A percentile compares a stretch with the other conserved stretches of the same genome.
phyloP scores from a whole-genome alignment of 2,888 invertebrate genomes.

The Limnephilus auricula region DNA sequence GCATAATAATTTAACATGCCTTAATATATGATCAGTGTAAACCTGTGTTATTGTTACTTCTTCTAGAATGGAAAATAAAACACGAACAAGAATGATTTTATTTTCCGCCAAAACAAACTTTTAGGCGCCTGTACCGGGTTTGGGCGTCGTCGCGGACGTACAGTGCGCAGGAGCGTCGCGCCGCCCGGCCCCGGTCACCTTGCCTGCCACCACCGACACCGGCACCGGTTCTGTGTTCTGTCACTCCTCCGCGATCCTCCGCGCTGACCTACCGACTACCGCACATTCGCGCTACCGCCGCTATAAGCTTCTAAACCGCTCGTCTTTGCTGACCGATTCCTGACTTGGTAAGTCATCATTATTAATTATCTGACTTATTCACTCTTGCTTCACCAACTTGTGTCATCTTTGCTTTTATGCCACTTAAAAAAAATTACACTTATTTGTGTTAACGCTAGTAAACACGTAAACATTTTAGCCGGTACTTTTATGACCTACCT shows the following conservation, averaged over 20 bases:
- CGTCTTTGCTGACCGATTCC: not conserved
- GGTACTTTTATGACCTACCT: not conserved
- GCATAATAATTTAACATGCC: not conserved
- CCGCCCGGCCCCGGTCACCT: not conserved
- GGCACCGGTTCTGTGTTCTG: not conserved
- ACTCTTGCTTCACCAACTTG: not conserved
- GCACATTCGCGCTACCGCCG: not conserved
- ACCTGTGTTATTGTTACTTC: not conserved
- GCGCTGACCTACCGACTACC: not conserved
- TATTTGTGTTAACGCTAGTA: not conserved
- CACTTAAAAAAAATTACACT: not conserved
- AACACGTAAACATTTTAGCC: not conserved
- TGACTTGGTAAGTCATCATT: not conserved
- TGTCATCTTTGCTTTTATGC: not conserved
- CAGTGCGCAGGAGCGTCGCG: not conserved
- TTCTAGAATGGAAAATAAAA: not conserved
- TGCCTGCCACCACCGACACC: not conserved
- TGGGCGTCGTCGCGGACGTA: not conserved
- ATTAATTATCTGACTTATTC: not conserved
- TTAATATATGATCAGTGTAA: not conserved
- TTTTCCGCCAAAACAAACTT: not conserved
- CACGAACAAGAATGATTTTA: too few species aligned
- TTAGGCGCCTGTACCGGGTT: not conserved
- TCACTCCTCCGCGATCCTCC: not conserved
- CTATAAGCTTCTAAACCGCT: too few species aligned